Base-by-base conservation (phyloP, 2,888 invertebrate genomes). In the Sycophila texana region DNA sequence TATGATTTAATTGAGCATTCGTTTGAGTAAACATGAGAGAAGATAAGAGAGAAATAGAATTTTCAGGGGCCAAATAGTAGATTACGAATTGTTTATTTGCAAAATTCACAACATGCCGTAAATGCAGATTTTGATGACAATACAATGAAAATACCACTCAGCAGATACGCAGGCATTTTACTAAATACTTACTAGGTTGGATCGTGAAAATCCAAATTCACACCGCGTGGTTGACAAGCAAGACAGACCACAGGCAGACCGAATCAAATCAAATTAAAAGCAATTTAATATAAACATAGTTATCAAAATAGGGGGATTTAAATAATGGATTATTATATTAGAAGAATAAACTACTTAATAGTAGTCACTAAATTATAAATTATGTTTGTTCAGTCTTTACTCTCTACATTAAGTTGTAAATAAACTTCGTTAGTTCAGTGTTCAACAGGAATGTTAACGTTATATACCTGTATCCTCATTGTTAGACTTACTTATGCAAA, bases 211-310 rank as follows among this genome's bases (percentile, higher is more conserved):
- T 88, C 87, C 88, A 87, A 88, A 86, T 86, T 86, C 84, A 86
- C 82, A 85, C 84, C 82, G 83, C 85, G 82, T 82, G 75, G 84
- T 82, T 82, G 86, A 84, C 85, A 86, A 87, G 85, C 84, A 86
- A 87, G 86, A 86, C 73, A 83, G 86, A 87, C 86, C 86, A 85
- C 81, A 86, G 87, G 86, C 83, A 87, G 77, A 88, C 87, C 86
- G 87, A 89, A 88, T 85, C 88, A 87, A 88, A 88, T 88, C 88
- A 87, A 88, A 88, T 89, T 87, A 87, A 88, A 84, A 86, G 84
- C 88, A 89, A 88, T 86, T 61, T 77, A 81, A 77, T 81, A 79
- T 63, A 68, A 75, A 68, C 73, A 75, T 57, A 30, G 61, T 77
- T 57, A 80, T 68, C 55, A 73, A 67, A 60, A 74, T 74, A 73